Evolutionary conservation across 1,140 invertebrate genomes (phyloP).

Genomic region (Battus philenor): DNA sequence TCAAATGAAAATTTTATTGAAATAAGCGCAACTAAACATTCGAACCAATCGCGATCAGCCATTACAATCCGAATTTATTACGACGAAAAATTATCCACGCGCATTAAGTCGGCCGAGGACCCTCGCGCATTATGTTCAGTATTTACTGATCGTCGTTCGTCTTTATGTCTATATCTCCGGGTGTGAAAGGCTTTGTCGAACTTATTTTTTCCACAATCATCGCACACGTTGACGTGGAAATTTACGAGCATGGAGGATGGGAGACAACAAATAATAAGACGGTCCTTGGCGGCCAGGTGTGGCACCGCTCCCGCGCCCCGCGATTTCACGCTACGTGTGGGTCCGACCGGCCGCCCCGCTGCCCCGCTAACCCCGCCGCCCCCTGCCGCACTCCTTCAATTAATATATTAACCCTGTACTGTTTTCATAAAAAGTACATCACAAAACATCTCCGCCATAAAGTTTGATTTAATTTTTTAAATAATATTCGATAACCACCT

Average conservation of each 20-base stretch:
- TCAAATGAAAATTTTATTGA: constrained; percentile 50
- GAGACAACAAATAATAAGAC: constrained; percentile 72
- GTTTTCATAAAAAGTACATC: constrained; percentile 25
- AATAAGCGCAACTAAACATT: no score
- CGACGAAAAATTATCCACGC: constrained; percentile 72
- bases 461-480: no score
- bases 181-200: constrained; percentile 67
- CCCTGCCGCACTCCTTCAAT: constrained; percentile 46
- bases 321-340: constrained; percentile 72
- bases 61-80: constrained; percentile 73
- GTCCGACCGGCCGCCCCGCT: constrained; percentile 32
- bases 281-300: constrained; percentile 57
- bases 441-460: not conserved
- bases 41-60: constrained; percentile 62
- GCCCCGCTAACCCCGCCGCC: constrained; percentile 25
- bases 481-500: no score
- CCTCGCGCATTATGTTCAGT: constrained; percentile 36
- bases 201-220: constrained; percentile 67
- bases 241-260: constrained; percentile 72
- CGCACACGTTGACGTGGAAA: constrained; percentile 72
- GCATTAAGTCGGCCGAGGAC: constrained; percentile 51
- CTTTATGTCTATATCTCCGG: constrained; percentile 52
- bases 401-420: constrained; percentile 65
- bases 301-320: constrained; percentile 53
- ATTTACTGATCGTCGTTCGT: constrained; percentile 44